phyloP scores from a whole-genome alignment of 2,888 invertebrate genomes.

The Agonopterix arenella region DNA sequence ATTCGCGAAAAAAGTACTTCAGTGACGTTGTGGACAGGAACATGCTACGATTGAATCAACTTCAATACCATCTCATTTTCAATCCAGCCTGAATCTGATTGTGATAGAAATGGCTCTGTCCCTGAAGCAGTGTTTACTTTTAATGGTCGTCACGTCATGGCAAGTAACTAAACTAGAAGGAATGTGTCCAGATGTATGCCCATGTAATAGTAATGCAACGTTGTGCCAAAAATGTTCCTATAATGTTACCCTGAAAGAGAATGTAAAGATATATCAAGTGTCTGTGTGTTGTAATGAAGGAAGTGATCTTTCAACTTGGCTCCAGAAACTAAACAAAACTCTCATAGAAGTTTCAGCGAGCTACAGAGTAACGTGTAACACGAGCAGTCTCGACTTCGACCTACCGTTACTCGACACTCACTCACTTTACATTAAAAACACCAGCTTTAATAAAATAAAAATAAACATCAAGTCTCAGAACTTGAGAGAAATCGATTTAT shows the following conservation, averaged over 20 bases:
- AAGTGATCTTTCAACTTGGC: conserved; percentile 28
- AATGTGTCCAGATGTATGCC: conserved; percentile 47
- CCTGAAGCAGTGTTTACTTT: conserved; percentile 48
- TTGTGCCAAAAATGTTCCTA: conserved; percentile 52
- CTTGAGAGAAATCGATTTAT: conserved; percentile 78
- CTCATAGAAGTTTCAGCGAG: conserved; percentile 39
- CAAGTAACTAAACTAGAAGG: conserved; percentile 48
- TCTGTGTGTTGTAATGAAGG: conserved; percentile 50
- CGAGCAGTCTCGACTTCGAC: conserved; percentile 37
- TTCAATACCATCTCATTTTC: conserved; percentile 48
- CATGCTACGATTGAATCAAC: conserved; percentile 40
- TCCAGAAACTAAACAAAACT: conserved; percentile 46
- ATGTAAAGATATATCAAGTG: conserved; percentile 32
- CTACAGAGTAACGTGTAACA: conserved; percentile 43
- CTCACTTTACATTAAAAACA: conserved; percentile 49
- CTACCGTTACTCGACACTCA: conserved; percentile 43
- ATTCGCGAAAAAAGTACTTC: conserved; percentile 31
- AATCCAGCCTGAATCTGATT: conserved; percentile 49
- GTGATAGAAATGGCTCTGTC: conserved; percentile 53
- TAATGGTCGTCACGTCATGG: conserved; percentile 51
- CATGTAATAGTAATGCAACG: conserved; percentile 36
- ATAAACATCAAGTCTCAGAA: conserved; percentile 46
- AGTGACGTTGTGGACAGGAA: conserved; percentile 41
- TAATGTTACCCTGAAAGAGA: conserved; percentile 50
- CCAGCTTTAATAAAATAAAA: conserved; percentile 42